Evolutionary conservation across 2,113 vertebrate genomes (phyloP), one percentile per base, ranked within the genome.

Genomic region (Solenodon paradoxus): DNA sequence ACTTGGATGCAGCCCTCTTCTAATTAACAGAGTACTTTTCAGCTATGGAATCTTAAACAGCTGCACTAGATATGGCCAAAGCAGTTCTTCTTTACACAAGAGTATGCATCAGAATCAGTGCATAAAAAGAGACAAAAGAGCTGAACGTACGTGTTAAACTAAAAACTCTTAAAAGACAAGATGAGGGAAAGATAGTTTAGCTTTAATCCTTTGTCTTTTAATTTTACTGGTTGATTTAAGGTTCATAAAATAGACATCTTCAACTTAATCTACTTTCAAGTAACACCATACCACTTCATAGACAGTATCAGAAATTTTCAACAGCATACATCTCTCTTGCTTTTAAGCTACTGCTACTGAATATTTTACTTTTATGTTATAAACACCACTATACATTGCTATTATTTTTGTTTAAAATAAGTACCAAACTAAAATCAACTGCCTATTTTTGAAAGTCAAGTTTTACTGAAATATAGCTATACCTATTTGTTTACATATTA

Each of bases 131-230:
- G 85, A 78, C 47, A 92, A 72, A 83, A 82, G 38, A 75, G 30
- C 32, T 66, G 91, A 78, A 93, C 77, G n/a, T 83, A 45, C 45
- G n/a, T n/a, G n/a, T n/a, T n/a, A n/a, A n/a, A n/a, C n/a, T n/a
- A n/a, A 82, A 91, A 87, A 79, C 40, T 49, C 75, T 78, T n/a
- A 49, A 30, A 49, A 95, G n/a, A 83, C 71, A 90, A 96, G 38
- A 42, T 16, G 53, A 16, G 32, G 16, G 15, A 19, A 68, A 55
- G 74, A 45, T n/a, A n/a, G n/a, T n/a, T n/a, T n/a, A n/a, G n/a
- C n/a, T n/a, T n/a, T n/a, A n/a, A n/a, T n/a, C n/a, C n/a, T n/a
- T n/a, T n/a, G n/a, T n/a, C n/a, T n/a, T 51, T 75, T 63, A 80
- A 42, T 45, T 61, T 61, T 45, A 63, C 12, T 93, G 20, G 68